These are phyloP conservation scores for Eunapius fragilis DNA, from an alignment of 37 sponge, comb jelly and placozoan species.

Conservation along the genomic window DNA sequence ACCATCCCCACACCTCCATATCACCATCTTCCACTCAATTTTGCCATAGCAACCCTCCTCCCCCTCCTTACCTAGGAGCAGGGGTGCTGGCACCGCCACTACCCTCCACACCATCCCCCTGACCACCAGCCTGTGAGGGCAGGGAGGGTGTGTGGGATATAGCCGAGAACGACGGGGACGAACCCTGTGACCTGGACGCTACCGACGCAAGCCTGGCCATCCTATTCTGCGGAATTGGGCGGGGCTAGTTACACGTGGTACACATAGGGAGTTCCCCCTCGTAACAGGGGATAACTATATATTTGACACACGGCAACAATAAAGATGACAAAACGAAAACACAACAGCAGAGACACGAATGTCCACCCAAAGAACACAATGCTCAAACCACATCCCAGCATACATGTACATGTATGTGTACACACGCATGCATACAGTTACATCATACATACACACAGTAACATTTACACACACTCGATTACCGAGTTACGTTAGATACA, in stretches of 20 bases:
- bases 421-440: neutral
- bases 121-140: neutral
- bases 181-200: neutral
- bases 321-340: no score
- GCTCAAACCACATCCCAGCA: neutral
- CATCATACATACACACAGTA: slow-evolving; percentile 4
- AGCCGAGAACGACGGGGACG: neutral
- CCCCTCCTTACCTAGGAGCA: neutral
- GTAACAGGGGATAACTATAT: no score
- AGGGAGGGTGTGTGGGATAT: neutral
- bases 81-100: neutral
- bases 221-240: neutral
- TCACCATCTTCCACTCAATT: no score
- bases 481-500: no score
- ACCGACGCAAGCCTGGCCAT: neutral
- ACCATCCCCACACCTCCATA: neutral
- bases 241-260: no score
- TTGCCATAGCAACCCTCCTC: no score
- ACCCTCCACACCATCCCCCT: neutral
- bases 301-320: no score
- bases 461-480: slow-evolving; percentile 20
- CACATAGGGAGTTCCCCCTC: no score
- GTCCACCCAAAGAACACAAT: neutral
- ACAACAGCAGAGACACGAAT: neutral
- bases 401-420: slow-evolving; percentile 7